Evolutionary conservation across 2,888 invertebrate genomes (phyloP), one percentile per base, ranked within the genome.

Genomic region (Exephanes ischioxanthus): DNA sequence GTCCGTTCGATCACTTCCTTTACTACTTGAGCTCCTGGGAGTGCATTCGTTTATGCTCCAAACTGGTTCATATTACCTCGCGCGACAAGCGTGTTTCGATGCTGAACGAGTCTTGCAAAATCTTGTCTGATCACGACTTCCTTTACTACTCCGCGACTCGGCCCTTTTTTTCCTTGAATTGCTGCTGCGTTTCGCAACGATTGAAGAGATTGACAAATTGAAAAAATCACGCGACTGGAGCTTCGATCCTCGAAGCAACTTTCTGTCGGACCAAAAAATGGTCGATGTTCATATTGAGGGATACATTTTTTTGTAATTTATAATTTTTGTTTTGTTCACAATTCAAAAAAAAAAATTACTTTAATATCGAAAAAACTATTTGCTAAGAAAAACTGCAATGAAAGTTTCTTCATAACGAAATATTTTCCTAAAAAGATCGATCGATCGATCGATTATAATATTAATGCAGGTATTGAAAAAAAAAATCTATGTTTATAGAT

Each of bases 1-100:
- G 55, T 37, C 22, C 33, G 41, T 72, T 72, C 72, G 41, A 71
- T 58, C 22, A 55, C 72, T 72, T 55, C 37, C 72, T 33, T 55
- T 16, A 19, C 37, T 55, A 37, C 33, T 55, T 55, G 37, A 19
- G 11, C 26, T 3, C 1, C 41, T 41, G 14, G 11, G 14, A 14
- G 7, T 11, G 58, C 61, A 30, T 48, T 63, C 30, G 26, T 75
- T 51, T n/a, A 11, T 26, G 61, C 26, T 14, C 26, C 16, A 55
- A 72, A 73, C 73, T 37, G 63, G 73, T 61, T 41, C 30, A n/a
- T 2, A 26, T 26, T 61, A n/a, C 41, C 45, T 41, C 41, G 41
- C 37, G 55, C 51, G 19, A 41, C 22, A 19, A 51, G 5, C 33
- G 19, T 11, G 19, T 33, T 41, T 19, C 58, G n/a, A 45, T 14